Base-by-base conservation (phyloP, 2,888 invertebrate genomes). In the Anaspis maculata region DNA sequence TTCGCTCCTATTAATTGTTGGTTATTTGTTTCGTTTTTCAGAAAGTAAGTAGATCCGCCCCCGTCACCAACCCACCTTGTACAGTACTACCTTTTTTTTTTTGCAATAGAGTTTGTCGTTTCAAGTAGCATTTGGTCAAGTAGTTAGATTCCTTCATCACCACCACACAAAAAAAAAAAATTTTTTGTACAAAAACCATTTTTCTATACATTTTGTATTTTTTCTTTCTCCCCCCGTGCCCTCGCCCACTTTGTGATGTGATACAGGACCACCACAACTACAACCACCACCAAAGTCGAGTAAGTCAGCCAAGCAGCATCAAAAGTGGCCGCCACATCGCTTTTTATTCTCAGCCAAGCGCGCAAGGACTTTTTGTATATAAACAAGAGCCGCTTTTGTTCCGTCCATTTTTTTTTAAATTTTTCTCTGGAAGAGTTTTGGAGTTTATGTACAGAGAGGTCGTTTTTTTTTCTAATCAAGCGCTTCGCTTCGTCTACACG, bases 41-140 rank as follows among this genome's bases (percentile, higher is more conserved):
- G 70, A 64, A 70, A 70, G 70, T 70, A 70, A 70, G 70, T 70
- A 62, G 25, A 15, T 29, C 43, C 32, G 36, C 24, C 10, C 12
- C 5, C 12, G 24, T 24, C 12, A 7, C 6, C 10, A 10, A 7
- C 7, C 4, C 24, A 5, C 24, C 19, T 19, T 19, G 19, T 24
- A 24, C 9, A 24, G n/a, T 19, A 6, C n/a, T 12, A 29, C 15
- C 12, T 28, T 16, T 28, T 15, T n/a, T n/a, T n/a, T n/a, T n/a
- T n/a, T n/a, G n/a, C n/a, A n/a, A n/a, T n/a, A n/a, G n/a, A n/a
- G n/a, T n/a, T n/a, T n/a, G n/a, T n/a, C n/a, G n/a, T n/a, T n/a
- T n/a, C n/a, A n/a, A n/a, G n/a, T n/a, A n/a, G n/a, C n/a, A n/a
- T n/a, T n/a, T n/a, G n/a, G 13, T 16, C 11, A 11, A 7, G 19